Base-by-base conservation (phyloP, 2,113 vertebrate genomes). In the Lontra canadensis region DNA sequence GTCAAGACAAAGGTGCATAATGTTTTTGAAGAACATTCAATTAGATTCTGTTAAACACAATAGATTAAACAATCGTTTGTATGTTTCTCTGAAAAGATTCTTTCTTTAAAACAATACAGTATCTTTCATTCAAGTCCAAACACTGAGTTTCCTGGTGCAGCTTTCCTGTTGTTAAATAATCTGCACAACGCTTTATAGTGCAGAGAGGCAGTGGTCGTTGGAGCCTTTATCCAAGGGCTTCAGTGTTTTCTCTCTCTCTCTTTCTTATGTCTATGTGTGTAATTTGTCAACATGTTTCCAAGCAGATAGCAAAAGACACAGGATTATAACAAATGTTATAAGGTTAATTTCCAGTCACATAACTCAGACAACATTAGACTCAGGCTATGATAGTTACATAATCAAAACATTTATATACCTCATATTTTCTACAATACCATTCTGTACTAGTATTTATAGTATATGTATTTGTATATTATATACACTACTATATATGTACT, bases 71-170 rank as follows among this genome's bases (percentile, higher is more conserved):
- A 92, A 83, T 57, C 23, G 20, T 65, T 94, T 88, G 44, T 84
- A 34, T 87, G 49, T 63, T 73, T 89, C 78, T 97, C 89, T 95
- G 74, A 92, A 95, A 85, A 67, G 47, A 83, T 59, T 91, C 71
- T 93, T 96, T 97, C 65, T 96, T 88, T 86, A 87, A 91, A 96
- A 82, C 47, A 44, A 49, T 47, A 85, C 36, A 96, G 36, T 93
- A 11, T 20, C 59, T 14, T 85, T 97, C 12, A 57, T 94, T 96
- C 94, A 95, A 25, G 11, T 93, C 88, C 10, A 88, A 71, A 52
- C 4, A 49, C 13, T 69, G 39, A 61, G 17, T 88, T 65, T 90
- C 39, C 44, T 86, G 84, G 18, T 78, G 4, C 21, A 94, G 7
- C 42, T 95, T 94, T 90, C 59, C 80, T 65, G 13, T 83, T 78